Evolutionary conservation across 1,140 invertebrate genomes (phyloP), one percentile per base, ranked within the genome.

Genomic region (Littorina saxatilis): DNA sequence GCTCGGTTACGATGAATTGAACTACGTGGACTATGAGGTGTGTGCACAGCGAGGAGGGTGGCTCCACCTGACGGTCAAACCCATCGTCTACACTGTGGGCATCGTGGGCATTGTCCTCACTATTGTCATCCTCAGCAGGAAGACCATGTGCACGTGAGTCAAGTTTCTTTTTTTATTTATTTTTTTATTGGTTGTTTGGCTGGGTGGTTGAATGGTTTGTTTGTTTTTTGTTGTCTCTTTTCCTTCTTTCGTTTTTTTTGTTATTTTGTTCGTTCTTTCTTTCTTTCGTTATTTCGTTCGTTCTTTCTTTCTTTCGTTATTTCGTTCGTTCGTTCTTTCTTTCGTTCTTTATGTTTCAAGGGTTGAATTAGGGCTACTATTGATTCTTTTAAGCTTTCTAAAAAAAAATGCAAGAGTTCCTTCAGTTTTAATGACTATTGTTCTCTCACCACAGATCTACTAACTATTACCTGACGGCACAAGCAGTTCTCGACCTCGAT

Each of bases 401-500:
- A 9, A 23, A 20, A 0, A 0, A 52, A 20, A 11, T 52, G 47
- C 13, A 52, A 52, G 47, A 52, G 23, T 11, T 20, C 47, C 13
- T 20, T 11, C 47, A 52, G 23, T 52, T 52, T 52, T 1, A 52
- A 15, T 52, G 47, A 52, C 47, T 1, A 52, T 11, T 11, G 13
- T 20, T 52, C 1, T 27, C 20, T n/a, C 7, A 13, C 7, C 61
- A 4, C 74, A 77, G 74, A 52, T 96, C 95, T 39, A 96, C 96
- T 58, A 96, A 96, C 91, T 90, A 87, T 84, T 96, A 96, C 91
- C 92, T 96, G 85, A 95, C 95, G 75, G 95, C 95, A 0, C 88
- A 96, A 82, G 95, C 96, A 40, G 94, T 95, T 50, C 95, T 95
- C 35, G 96, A 96, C 86, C 92, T 96, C n/a, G n/a, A n/a, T n/a